Evolutionary conservation across 2,113 vertebrate genomes (phyloP).

Genomic region (Mustelus asterias): DNA sequence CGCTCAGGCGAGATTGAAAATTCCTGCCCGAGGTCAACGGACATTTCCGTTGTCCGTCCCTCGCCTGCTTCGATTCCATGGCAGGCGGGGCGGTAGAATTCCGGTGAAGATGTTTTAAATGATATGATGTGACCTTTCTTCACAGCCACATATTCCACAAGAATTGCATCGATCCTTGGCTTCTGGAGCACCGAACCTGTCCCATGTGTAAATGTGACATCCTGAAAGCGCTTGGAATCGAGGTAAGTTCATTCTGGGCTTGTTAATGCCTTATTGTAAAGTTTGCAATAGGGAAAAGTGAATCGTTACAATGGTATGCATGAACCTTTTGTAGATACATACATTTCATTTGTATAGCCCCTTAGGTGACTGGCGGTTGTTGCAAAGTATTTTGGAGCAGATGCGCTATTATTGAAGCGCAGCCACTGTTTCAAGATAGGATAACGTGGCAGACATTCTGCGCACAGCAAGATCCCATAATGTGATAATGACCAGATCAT

Average conservation of each 20-base stretch:
- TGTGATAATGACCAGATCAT: background rate
- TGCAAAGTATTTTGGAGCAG: background rate
- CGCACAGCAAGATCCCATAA: background rate
- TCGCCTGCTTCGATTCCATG: too few relatives aligned
- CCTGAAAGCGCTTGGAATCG: slow-evolving; percentile 75
- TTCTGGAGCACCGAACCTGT: slow-evolving; percentile 81
- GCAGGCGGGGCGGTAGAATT: too few relatives aligned
- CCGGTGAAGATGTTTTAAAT: background rate
- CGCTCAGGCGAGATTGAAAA: too few relatives aligned
- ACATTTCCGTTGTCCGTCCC: too few relatives aligned
- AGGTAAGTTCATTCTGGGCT: slow-evolving; percentile 51
- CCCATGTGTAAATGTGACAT: slow-evolving; percentile 92
- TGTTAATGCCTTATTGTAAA: background rate
- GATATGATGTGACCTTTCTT: slow-evolving; percentile 20
- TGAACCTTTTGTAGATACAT: background rate
- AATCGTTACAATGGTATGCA: background rate
- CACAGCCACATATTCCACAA: slow-evolving; percentile 80
- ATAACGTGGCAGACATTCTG: background rate
- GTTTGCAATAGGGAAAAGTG: background rate
- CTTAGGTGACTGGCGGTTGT: background rate
- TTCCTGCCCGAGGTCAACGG: too few relatives aligned
- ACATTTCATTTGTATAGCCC: background rate
- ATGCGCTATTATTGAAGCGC: background rate
- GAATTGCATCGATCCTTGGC: slow-evolving; percentile 82
- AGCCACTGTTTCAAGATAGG: background rate